Base-by-base conservation (phyloP, 2,113 vertebrate genomes). In the Nycticryphes semicollaris region DNA sequence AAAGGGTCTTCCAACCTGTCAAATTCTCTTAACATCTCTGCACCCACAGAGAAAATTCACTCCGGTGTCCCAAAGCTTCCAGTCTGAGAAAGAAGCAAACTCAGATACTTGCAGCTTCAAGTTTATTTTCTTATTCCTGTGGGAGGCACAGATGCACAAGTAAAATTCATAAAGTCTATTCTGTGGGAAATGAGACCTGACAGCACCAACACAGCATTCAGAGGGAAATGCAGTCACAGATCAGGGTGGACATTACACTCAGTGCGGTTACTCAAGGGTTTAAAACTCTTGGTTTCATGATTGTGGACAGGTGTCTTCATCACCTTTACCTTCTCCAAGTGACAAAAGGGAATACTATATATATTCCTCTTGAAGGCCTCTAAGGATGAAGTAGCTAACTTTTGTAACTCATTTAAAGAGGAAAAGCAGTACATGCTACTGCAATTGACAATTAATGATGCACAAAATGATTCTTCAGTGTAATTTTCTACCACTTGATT, bases 1-100 rank as follows among this genome's bases (percentile, higher is more conserved):
- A 39, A 20, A 5, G 2, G 0, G 43, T 51, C 4, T 41, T 30
- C 9, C 7, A 54, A 2, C 8, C 17, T 53, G 3, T 30, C 39
- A 1, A 1, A 7, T 69, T 39, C 19, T 30, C 33, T 59, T 15
- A 17, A 45, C 10, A 37, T 41, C 6, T 77, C 56, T 63, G 18
- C 21, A 35, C 43, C 30, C 39, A 4, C 18, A 41, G 28, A 28
- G 30, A 53, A 85, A 56, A 83, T 19, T 41, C 30, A 53, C 1
- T 2, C 20, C 17, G 10, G 24, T 57, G 12, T 18, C 35, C 35
- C 31, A 56, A 56, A 56, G 7, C 3, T 54, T 90, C 24, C 19
- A 23, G 1, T 22, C 1, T 22, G 27, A 27, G 20, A 60, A 84
- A 89, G 13, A 74, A n/a, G 12, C 0, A 72, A 72, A 53, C 6